phyloP scores from a whole-genome alignment of 2,113 vertebrate genomes.

The Uria aalge region DNA sequence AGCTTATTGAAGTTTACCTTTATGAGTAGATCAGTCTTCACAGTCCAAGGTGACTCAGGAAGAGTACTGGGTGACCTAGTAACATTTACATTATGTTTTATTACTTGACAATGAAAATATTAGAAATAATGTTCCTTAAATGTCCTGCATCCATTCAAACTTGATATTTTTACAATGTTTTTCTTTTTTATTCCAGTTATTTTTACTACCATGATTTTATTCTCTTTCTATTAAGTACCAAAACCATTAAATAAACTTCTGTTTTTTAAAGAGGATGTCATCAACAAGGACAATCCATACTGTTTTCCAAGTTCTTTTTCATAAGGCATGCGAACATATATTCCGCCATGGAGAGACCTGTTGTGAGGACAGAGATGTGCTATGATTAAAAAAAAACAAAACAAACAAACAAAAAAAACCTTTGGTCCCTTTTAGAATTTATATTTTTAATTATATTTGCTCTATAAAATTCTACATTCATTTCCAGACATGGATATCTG shows the following conservation, averaged over 20 bases:
- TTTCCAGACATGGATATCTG: neutral
- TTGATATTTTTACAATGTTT: neutral
- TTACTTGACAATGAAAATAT: constrained; percentile 1
- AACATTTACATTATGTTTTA: neutral
- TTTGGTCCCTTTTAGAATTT: neutral
- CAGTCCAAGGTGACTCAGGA: neutral
- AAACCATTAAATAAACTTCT: neutral
- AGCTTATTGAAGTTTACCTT: neutral
- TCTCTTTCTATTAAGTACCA: neutral
- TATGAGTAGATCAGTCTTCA: neutral
- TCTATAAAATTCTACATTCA: neutral
- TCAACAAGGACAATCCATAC: neutral
- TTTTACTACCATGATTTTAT: neutral
- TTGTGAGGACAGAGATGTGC: neutral
- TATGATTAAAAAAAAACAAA: neutral
- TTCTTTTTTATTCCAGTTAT: neutral
- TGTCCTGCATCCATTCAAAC: neutral
- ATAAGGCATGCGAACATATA: neutral
- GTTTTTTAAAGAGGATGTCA: neutral
- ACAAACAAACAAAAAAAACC: neutral
- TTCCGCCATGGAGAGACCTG: neutral
- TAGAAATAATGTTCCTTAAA: neutral
- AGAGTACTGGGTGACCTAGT: neutral
- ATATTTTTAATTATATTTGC: neutral
- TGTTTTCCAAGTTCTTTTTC: neutral